Conservation (phyloP, 1,140 invertebrate species). For the Anastrepha obliqua region DNA sequence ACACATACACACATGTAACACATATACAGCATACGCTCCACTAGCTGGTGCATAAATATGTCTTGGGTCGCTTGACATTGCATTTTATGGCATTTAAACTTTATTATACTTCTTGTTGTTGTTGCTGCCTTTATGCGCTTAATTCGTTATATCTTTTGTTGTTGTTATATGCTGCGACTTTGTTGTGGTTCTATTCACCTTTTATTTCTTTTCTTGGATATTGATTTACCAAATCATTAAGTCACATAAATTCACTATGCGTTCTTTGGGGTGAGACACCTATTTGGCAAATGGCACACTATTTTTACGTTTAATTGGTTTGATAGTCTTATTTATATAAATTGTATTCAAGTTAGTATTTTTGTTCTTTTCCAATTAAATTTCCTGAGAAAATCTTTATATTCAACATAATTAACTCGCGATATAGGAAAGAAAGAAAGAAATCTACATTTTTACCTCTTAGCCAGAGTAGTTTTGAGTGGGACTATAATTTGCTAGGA, state of each 20-base stretch:
- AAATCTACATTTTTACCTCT: too few relatives aligned
- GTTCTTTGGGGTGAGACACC: neutral
- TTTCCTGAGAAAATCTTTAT: neutral
- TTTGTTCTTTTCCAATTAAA: neutral
- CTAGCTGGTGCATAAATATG: neutral
- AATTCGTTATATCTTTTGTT: neutral
- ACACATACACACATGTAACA: too few relatives aligned
- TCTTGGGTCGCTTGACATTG: conserved; percentile 9
- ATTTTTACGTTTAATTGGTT: neutral
- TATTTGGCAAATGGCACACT: neutral
- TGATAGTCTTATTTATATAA: neutral
- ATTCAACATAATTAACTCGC: neutral
- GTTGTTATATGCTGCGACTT: neutral
- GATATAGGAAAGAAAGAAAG: too few relatives aligned
- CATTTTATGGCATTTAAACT: conserved; percentile 33
- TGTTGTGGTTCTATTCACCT: neutral
- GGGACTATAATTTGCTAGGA: too few relatives aligned
- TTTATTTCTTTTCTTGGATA: neutral
- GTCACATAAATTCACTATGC: conserved; percentile 14
- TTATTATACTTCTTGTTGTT: neutral
- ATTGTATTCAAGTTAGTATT: neutral
- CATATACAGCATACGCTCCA: too few relatives aligned
- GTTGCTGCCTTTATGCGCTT: neutral
- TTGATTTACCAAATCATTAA: conserved; percentile 39
- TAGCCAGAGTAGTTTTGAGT: too few relatives aligned